Percentiles rank a stretch among this genome's conserved stretches.
Evolutionary conservation across 2,797 vertebrate species (phyloP).

Genomic region (Valencia hispanica): DNA sequence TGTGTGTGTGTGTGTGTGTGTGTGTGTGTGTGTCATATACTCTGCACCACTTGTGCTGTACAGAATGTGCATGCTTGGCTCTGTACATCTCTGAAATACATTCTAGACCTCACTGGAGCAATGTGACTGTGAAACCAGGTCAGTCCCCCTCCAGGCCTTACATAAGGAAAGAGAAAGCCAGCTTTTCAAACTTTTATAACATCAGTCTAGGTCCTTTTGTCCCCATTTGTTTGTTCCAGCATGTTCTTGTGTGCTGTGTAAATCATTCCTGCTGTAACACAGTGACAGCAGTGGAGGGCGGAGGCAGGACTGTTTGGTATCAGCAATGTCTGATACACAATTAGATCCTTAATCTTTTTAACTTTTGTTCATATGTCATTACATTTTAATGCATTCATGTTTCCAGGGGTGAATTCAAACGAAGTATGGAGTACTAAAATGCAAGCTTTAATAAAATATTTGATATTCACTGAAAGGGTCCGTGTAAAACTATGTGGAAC

Average conservation of each 20-base stretch:
- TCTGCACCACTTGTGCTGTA: neutral
- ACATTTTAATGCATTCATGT: no score
- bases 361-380: no score
- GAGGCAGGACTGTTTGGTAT: neutral
- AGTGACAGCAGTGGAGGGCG: neutral
- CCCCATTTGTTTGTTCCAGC: neutral
- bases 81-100: slow-evolving; percentile 38
- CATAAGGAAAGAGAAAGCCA: slow-evolving; percentile 5
- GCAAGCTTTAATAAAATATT: no score
- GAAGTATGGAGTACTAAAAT: no score
- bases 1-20: slow-evolving; percentile 17
- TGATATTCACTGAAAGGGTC: no score
- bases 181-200: no score
- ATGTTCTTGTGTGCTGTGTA: neutral
- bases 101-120: slow-evolving; percentile 46
- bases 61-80: slow-evolving; percentile 5
- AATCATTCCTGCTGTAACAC: neutral
- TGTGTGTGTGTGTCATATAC: slow-evolving; percentile 1
- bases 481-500: no score
- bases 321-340: neutral
- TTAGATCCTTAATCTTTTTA: neutral
- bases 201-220: neutral
- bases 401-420: no score
- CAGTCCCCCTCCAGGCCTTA: slow-evolving; percentile 34
- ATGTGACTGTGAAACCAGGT: slow-evolving; percentile 40